Base-by-base conservation (phyloP, 2,888 invertebrate genomes). In the Pachydiplax longipennis region DNA sequence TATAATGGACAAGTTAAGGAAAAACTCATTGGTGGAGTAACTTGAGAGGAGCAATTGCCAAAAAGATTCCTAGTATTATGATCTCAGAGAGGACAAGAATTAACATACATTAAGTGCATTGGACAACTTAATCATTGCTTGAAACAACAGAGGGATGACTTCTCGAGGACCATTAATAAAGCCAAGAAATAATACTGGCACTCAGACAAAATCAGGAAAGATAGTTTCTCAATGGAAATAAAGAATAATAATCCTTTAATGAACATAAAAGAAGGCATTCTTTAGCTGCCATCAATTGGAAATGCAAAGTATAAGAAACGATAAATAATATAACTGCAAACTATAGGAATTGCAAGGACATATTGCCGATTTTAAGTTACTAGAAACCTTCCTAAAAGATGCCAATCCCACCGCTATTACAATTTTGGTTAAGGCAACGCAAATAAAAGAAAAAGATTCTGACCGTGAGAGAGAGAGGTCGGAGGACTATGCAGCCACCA, bases 401-500 rank as follows among this genome's bases (percentile, higher is more conserved):
- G 37, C 87, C 37, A 37, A 61, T 87, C 37, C 58, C 61, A 87
- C 61, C 61, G 13, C 87, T 87, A 31, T 58, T 58, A 18, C 1
- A 53, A 53, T 87, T 65, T 31, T 87, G 18, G 40, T 37, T 37
- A 61, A 87, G 61, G 87, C 87, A 87, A 87, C 61, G 65, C 61
- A 87, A 87, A 87, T 37, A 87, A 87, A 87, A 87, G 61, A 61
- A 87, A 83, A 87, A 37, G 37, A 61, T 37, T 87, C 61, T 87
- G 87, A 61, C 87, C 61, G 61, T 87, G 87, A 87, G 87, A 87
- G 61, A 87, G 87, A 87, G 61, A 61, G 87, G 40, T 87, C 40
- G 61, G 61, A 87, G 87, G 87, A 87, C 87, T 87, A 87, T 58
- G 61, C 87, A 87, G 87, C 61, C 87, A 87, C 87, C 87, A 87